Base-by-base conservation (phyloP, 1,140 invertebrate genomes). In the Saccostrea cuccullata region DNA sequence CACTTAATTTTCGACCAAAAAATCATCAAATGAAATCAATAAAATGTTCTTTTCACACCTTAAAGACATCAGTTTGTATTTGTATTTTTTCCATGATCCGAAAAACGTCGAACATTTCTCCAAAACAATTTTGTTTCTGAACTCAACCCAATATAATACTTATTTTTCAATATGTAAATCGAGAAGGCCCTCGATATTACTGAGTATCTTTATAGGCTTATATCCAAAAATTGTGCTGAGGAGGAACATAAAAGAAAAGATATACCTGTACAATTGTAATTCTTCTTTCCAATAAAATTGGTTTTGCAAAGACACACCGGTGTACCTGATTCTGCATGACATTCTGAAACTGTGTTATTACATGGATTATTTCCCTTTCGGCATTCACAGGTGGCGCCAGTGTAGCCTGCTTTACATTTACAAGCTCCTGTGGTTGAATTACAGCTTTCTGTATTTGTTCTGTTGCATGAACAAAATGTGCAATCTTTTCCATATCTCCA, bases 361-460 rank as follows among this genome's bases (percentile, higher is more conserved):
- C 70, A 77, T 26, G 70, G 70, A 26, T 77, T 77, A 26, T 77
- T 77, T 77, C 70, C 70, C 70, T 77, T 11, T 17, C 30, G 30
- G 30, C 70, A 77, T 13, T 77, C 70, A 77, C 70, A 77, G 70
- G 70, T 77, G 11, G 70, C 70, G 11, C 70, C 70, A 36, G 26
- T 30, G 30, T 36, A 77, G 13, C 70, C 70, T 26, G 26, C 2
- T 77, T 36, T 77, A 40, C 70, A 77, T 26, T 11, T 77, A 30
- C 70, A 77, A 9, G 23, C 15, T 15, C 70, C 70, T 36, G 70
- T 77, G 23, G 30, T 30, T 36, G 23, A 26, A 36, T 77, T 26
- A 36, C 70, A 77, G 26, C 70, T 77, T 6, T 30, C 70, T 13
- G 70, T 30, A 30, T 77, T 77, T 4, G 70, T 77, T 77, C 30